Evolutionary conservation across 2,888 invertebrate genomes (phyloP).

Genomic region (Drosophila parthenogenetica): DNA sequence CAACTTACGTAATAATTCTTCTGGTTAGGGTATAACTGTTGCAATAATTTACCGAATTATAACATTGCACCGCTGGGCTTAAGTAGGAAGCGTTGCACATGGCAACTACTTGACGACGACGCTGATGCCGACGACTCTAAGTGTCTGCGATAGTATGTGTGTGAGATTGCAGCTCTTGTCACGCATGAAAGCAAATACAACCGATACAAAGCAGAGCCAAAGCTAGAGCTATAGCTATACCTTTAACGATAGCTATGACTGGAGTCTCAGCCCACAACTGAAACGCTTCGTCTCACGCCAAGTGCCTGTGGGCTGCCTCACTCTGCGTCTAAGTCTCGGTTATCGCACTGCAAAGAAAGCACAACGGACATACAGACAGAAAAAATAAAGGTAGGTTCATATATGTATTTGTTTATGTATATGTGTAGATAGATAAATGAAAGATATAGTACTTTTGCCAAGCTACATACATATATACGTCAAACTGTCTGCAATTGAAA

Average conservation of each 20-base stretch:
- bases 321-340: conserved; percentile 42
- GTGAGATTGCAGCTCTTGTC: conserved; percentile 52
- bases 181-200: conserved; percentile 64
- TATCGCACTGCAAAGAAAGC: conserved; percentile 67
- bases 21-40: conserved; percentile 45
- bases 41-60: conserved; percentile 66
- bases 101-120: conserved; percentile 69
- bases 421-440: conserved; percentile 72
- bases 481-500: conserved; percentile 78
- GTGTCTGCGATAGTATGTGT: conserved; percentile 23
- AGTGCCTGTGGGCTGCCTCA: conserved; percentile 72
- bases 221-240: conserved; percentile 23
- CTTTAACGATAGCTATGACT: conserved; percentile 34
- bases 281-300: conserved; percentile 67
- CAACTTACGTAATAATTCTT: conserved; percentile 35
- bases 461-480: conserved; percentile 61
- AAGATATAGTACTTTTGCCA: conserved; percentile 74
- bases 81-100: conserved; percentile 73
- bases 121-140: conserved; percentile 24
- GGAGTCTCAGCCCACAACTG: conserved; percentile 63
- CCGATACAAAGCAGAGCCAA: conserved; percentile 35
- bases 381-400: conserved; percentile 3
- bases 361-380: conserved; percentile 33
- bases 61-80: conserved; percentile 60
- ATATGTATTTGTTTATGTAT: conserved; percentile 21